Percentiles rank a stretch among this genome's conserved stretches.
These are phyloP conservation scores for Dipodomys merriami DNA, from an alignment of 2,113 vertebrate genomes.

Conservation along the genomic window DNA sequence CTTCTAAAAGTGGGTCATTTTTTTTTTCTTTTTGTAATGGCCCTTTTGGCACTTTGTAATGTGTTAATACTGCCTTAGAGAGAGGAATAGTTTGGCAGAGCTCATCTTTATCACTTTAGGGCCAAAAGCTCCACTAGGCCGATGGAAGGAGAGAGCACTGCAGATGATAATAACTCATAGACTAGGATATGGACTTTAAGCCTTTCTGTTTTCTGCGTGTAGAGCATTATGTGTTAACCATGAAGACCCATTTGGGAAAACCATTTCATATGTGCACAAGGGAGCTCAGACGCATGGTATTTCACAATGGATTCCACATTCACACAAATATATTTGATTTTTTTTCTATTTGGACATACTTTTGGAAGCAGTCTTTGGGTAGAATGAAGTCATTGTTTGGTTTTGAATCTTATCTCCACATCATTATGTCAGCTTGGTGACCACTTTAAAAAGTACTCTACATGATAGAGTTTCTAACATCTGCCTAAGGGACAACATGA, in stretches of 20 bases:
- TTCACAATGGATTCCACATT: constrained; percentile 14
- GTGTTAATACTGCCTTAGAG: constrained; percentile 76
- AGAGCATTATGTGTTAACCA: constrained; percentile 71
- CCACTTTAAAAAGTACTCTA: constrained; percentile 22
- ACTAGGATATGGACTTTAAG: constrained; percentile 35
- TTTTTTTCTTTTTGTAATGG: constrained; percentile 71
- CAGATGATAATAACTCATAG: constrained; percentile 66
- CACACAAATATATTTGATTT: constrained; percentile 48
- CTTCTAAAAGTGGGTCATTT: constrained; percentile 81
- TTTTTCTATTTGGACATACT: constrained; percentile 15
- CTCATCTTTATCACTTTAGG: constrained; percentile 69
- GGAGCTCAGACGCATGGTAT: not conserved
- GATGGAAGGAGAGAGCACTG: constrained; percentile 35
- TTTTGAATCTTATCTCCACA: constrained; percentile 51
- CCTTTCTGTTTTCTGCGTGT: constrained; percentile 68
- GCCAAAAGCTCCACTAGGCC: constrained; percentile 58
- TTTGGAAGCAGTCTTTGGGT: constrained; percentile 52
- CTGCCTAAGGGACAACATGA: constrained; percentile 9
- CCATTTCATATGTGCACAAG: constrained; percentile 36
- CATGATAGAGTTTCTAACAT: constrained; percentile 53
- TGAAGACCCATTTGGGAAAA: constrained; percentile 75
- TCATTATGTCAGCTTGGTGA: constrained; percentile 50
- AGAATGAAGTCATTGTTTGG: constrained; percentile 24
- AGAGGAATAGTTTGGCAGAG: constrained; percentile 48
- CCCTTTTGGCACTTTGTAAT: constrained; percentile 79